These are phyloP conservation scores for Cryptotermes secundus DNA, from an alignment of 1,140 invertebrate genomes.

Conservation along the genomic window DNA sequence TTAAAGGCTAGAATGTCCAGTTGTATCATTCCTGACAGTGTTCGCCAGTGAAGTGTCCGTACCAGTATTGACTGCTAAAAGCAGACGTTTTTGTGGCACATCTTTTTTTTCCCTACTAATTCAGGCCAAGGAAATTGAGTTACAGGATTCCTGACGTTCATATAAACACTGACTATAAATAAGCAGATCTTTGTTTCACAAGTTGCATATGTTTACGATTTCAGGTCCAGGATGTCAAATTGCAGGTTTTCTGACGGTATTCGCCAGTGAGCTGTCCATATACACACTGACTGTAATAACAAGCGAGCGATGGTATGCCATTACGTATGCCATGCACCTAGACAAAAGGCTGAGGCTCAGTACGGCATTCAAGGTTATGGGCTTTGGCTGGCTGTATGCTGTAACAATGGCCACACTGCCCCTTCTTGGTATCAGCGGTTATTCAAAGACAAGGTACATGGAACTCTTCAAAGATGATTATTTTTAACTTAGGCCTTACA, in stretches of 20 bases:
- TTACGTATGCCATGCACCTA: constrained; percentile 79
- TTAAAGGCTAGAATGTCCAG: too few relatives aligned
- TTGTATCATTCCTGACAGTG: too few relatives aligned
- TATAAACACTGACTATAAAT: too few relatives aligned
- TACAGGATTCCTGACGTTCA: too few relatives aligned
- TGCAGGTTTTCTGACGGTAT: constrained; percentile 85
- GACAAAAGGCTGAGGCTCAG: constrained; percentile 67
- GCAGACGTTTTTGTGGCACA: too few relatives aligned
- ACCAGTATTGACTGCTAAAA: too few relatives aligned
- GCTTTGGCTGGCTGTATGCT: constrained; percentile 74
- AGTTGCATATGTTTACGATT: neutral
- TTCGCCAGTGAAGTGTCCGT: too few relatives aligned
- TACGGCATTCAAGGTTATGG: constrained; percentile 65
- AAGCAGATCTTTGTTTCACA: too few relatives aligned
- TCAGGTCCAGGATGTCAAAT: constrained; percentile 72
- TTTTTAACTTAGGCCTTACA: too few relatives aligned
- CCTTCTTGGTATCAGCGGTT: constrained; percentile 77
- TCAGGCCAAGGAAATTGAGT: too few relatives aligned
- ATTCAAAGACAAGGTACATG: constrained; percentile 69
- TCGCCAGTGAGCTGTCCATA: constrained; percentile 82
- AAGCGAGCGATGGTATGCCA: constrained; percentile 83
- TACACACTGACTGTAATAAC: constrained; percentile 86
- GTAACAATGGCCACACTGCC: constrained; percentile 72
- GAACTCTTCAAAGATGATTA: too few relatives aligned
- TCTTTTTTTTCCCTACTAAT: too few relatives aligned